These are phyloP conservation scores for Mylabris phalerata DNA, from an alignment of 1,140 invertebrate species.

Conservation along the genomic window DNA sequence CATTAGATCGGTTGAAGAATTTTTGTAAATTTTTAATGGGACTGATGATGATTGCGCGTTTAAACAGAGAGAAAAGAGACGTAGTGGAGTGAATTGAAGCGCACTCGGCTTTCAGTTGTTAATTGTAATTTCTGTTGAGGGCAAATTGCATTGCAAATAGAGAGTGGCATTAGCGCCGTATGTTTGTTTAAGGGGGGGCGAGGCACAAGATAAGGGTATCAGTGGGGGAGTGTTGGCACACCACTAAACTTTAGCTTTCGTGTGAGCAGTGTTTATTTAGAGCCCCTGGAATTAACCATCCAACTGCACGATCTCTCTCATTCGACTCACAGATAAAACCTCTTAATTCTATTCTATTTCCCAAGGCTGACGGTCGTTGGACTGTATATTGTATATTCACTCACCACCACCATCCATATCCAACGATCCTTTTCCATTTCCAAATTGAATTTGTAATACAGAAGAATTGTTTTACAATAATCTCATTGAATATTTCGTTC, in stretches of 20 bases:
- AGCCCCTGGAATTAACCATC: slow-evolving; percentile 33
- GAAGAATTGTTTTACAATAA: slow-evolving; percentile 4
- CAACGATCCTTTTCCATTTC: slow-evolving; percentile 19
- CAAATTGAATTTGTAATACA: slow-evolving; percentile 14
- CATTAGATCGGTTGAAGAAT: too few relatives aligned
- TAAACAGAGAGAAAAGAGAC: neutral
- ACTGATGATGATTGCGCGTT: too few relatives aligned
- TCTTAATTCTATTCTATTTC: slow-evolving; percentile 32
- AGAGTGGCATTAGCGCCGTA: slow-evolving; percentile 32
- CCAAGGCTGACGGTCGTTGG: slow-evolving; percentile 6
- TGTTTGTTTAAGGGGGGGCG: slow-evolving; percentile 31
- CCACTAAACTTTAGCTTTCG: slow-evolving; percentile 12
- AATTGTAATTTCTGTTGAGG: slow-evolving; percentile 34
- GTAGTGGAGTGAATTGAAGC: slow-evolving; percentile 24
- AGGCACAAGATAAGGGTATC: neutral
- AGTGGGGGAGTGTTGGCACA: slow-evolving; percentile 16
- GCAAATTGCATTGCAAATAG: slow-evolving; percentile 34
- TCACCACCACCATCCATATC: neutral
- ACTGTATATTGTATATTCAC: too few relatives aligned
- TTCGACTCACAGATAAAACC: slow-evolving; percentile 34
- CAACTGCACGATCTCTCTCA: slow-evolving; percentile 23
- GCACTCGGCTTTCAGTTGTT: slow-evolving; percentile 29
- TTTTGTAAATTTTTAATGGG: too few relatives aligned
- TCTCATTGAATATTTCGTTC: too few relatives aligned
- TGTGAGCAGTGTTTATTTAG: slow-evolving; percentile 33